Base-by-base conservation (phyloP, 2,113 vertebrate species). In the Laterallus jamaicensis region DNA sequence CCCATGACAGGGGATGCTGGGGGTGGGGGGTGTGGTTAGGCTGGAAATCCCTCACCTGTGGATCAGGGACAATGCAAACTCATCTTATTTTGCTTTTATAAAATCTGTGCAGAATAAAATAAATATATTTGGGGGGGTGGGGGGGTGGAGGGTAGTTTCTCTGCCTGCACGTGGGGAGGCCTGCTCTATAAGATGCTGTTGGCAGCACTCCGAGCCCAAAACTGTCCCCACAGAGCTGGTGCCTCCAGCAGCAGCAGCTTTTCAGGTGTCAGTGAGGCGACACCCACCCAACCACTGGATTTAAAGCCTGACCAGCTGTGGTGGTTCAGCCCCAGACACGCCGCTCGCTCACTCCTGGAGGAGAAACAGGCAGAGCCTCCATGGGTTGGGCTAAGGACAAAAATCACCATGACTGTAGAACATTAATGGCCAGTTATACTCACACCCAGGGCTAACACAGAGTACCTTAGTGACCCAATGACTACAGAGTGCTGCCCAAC, bases 161-260 rank as follows among this genome's bases (percentile, higher is more conserved):
- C 80, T 62, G 24, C 39, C 59, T 84, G 60, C 77, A 28, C 6
- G 0, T 3, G n/a, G 47, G 9, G 11, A 82, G n/a, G 42, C 24
- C 66, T 76, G 22, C 60, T 52, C 39, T 12, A 35, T 25, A 40
- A 62, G 67, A 26, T 6, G 32, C 42, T 6, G 37, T 78, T 28
- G 54, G n/a, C 73, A 11, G 42, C 4, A 32, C 40, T 58, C 28
- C 24, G 19, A 67, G 40, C 35, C 60, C 59, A 64, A 47, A 55
- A 25, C 5, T 2, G 3, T n/a, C 89, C 32, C 21, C 1, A 0
- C 1, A 8, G 29, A 67, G 25, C n/a, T 7, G 58, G 37, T 70
- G 62, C 20, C 39, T 44, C 71, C 22, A 0, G 17, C 4, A 3
- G 44, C 10, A 54, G 68, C 9, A 49, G 63, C 6, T 39, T 7